A percentile compares a stretch with the other conserved stretches of the same genome.
These are phyloP conservation scores for Drosophila kuntzei DNA, from an alignment of 2,888 invertebrate genomes.

Conservation along the genomic window DNA sequence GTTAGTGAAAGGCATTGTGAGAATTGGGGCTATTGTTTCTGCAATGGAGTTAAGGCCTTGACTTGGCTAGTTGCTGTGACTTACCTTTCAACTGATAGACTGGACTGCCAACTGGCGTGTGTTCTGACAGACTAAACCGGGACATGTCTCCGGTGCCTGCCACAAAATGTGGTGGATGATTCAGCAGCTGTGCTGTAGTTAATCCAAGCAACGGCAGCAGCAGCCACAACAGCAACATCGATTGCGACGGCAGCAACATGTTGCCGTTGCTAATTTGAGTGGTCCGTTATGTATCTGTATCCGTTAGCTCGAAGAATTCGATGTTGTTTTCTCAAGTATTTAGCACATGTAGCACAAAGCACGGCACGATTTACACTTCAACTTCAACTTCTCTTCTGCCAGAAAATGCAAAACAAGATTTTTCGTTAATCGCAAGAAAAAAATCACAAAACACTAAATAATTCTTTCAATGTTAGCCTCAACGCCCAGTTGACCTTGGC, in stretches of 20 bases:
- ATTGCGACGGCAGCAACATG: slow-evolving; percentile 63
- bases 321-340: slow-evolving; percentile 61
- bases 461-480: slow-evolving; percentile 68
- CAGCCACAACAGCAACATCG: slow-evolving; percentile 24
- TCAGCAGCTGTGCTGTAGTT: slow-evolving; percentile 87
- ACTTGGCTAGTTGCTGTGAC: slow-evolving; percentile 51
- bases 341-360: slow-evolving; percentile 64
- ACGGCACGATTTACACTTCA: slow-evolving; percentile 17
- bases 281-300: slow-evolving; percentile 67
- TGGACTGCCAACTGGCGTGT: slow-evolving; percentile 90
- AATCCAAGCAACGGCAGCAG: slow-evolving; percentile 36
- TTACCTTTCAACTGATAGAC: slow-evolving; percentile 91
- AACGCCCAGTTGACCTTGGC: slow-evolving; percentile 70
- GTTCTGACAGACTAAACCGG: slow-evolving; percentile 90
- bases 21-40: slow-evolving; percentile 64
- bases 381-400: slow-evolving; percentile 12
- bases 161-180: slow-evolving; percentile 91
- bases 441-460: slow-evolving; percentile 14
- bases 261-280: slow-evolving; percentile 71
- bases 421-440: slow-evolving; percentile 28
- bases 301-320: slow-evolving; percentile 60
- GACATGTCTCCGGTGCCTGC: slow-evolving; percentile 92
- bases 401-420: slow-evolving; percentile 41
- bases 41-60: slow-evolving; percentile 13
- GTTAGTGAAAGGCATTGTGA: slow-evolving; percentile 73